phyloP scores from a whole-genome alignment of 2,888 invertebrate genomes.

The Lycaena phlaeas region DNA sequence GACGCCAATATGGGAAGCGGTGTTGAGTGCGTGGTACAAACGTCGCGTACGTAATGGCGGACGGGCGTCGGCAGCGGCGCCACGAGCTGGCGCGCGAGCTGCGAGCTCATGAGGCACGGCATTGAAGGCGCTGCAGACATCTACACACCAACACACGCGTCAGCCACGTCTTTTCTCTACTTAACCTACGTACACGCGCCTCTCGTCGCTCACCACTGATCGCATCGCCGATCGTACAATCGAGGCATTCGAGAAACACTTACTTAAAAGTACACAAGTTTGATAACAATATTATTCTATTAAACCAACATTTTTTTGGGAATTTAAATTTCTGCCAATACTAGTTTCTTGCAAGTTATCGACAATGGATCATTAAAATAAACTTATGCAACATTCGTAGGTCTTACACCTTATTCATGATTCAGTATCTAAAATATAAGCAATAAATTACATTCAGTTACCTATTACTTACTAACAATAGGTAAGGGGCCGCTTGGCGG shows the following conservation, averaged over 20 bases:
- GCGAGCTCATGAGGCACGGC: slow-evolving; percentile 68
- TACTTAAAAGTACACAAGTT: neutral
- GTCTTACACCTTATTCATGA: no score
- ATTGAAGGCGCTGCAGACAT: slow-evolving; percentile 35
- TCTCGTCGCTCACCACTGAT: neutral
- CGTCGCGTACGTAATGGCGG: slow-evolving; percentile 69
- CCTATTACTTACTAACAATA: no score
- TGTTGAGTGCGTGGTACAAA: slow-evolving; percentile 72
- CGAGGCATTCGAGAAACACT: no score
- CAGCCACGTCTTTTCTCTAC: slow-evolving; percentile 9
- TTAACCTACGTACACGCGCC: neutral
- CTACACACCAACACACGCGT: slow-evolving; percentile 47
- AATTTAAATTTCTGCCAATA: neutral
- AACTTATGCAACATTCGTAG: no score
- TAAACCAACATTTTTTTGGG: no score
- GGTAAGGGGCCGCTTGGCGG: no score
- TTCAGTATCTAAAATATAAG: no score
- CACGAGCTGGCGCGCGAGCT: slow-evolving; percentile 74
- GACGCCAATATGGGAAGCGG: slow-evolving; percentile 66
- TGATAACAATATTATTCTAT: neutral
- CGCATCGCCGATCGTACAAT: no score
- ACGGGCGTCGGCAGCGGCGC: slow-evolving; percentile 70
- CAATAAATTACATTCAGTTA: no score
- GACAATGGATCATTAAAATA: no score
- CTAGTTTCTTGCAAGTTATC: no score